These are phyloP conservation scores for Agonopterix arenella DNA, from an alignment of 2,888 invertebrate genomes.

Conservation along the genomic window DNA sequence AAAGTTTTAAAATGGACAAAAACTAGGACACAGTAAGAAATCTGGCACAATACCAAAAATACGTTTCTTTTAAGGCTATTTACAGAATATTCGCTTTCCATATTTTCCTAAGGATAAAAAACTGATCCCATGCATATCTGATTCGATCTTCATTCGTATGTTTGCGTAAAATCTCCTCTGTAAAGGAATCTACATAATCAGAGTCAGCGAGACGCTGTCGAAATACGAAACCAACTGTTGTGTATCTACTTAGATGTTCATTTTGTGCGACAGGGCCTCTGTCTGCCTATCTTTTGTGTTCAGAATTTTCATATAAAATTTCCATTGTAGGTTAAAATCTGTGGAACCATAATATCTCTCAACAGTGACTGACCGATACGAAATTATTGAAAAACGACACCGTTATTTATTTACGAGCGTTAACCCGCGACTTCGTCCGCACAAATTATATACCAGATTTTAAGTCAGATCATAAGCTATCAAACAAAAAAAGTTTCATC, in stretches of 20 bases:
- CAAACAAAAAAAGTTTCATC: too few species aligned
- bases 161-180: slow-evolving; percentile 61
- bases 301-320: too few species aligned
- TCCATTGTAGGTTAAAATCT: too few species aligned
- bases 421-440: too few species aligned
- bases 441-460: too few species aligned
- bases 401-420: too few species aligned
- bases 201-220: slow-evolving; percentile 55
- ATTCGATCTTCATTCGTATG: slow-evolving; percentile 64
- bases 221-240: slow-evolving; percentile 48
- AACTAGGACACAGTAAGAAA: slow-evolving; percentile 7
- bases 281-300: background rate
- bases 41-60: slow-evolving; percentile 20
- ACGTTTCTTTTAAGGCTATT: slow-evolving; percentile 44
- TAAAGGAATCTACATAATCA: slow-evolving; percentile 66
- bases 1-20: background rate
- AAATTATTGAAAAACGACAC: too few species aligned
- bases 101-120: slow-evolving; percentile 54
- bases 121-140: slow-evolving; percentile 68
- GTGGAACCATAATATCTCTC: too few species aligned
- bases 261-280: slow-evolving; percentile 14
- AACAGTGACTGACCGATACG: too few species aligned
- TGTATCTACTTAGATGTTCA: slow-evolving; percentile 20
- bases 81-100: slow-evolving; percentile 43
- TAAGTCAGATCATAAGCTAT: too few species aligned